Base-by-base conservation (phyloP, 2,797 vertebrate genomes). In the Morelia viridis region DNA sequence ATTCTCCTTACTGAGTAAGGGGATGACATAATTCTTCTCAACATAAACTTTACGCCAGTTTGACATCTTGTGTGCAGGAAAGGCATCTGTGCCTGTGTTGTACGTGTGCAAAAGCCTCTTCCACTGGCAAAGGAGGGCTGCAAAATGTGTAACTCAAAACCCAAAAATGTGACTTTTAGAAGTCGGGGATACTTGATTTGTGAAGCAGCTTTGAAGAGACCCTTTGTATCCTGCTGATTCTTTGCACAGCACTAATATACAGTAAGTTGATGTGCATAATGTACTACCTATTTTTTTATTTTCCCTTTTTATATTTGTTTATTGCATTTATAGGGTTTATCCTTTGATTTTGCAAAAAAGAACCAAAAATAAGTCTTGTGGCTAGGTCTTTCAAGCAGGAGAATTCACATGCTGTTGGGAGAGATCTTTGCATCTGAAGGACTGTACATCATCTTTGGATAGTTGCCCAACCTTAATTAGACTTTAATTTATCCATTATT, bases 401-500 rank as follows among this genome's bases (percentile, higher is more conserved):
- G 2, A 53, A 61, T 31, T 76, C 7, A 0, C 3, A 17, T 57
- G 84, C 53, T 2, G 24, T 87, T 31, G 53, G 65, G 83, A 80
- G 71, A 50, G 31, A 56, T 56, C 26, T 62, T 57, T 76, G 24
- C 31, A 0, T 17, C 53, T 71, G 24, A 58, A 28, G 57, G 86
- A 50, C 28, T 92, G 90, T n/a, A 85, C 9, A 84, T 60, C 35
- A 93, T 91, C 87, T 56, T 85, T n/a, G 89, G 90, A 89, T 6
- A 31, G 2, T 60, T 90, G 19, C 65, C 57, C 62, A 2, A 22
- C 71, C 84, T 90, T 90, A 71, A 90, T 92, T 85, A n/a, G 68
- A 92, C 12, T 71, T 92, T 92, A 65, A 91, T 95, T 95, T 91
- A 62, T 6, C 87, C 24, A 86, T 88, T 85, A 91, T 41, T 92